Base-by-base conservation (phyloP, 2,797 vertebrate species). In the Urophycis tenuis region DNA sequence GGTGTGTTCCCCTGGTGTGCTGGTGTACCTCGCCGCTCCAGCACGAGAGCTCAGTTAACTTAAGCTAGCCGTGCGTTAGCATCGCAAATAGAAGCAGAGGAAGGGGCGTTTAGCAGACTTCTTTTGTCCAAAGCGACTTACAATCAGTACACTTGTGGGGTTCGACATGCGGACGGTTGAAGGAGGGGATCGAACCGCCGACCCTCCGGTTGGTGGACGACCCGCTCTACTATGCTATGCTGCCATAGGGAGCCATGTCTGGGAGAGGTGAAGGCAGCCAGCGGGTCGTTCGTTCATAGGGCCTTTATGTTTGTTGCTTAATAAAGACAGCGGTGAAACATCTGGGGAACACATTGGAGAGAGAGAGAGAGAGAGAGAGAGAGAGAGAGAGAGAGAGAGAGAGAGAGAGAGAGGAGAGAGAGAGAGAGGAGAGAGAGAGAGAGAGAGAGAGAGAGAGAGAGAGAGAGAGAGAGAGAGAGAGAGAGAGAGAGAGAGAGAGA, bases 271-370 rank as follows among this genome's bases (percentile, higher is more conserved):
- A 85, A 88, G 81, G 69, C 88, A 87, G 89, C 83, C 88, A 91
- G 85, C 78, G 78, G 84, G 83, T 87, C 88, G 84, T 93, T 92
- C 90, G 92, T 93, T 92, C 90, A 92, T 91, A 90, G 87, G 85
- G 79, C 85, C 81, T 87, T 60, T 89, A 85, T 89, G 88, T 90
- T 90, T 89, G 86, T 85, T 85, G 78, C 88, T 91, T 92, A 92
- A 92, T 93, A 92, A 92, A 89, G 81, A 81, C 82, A 75, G 87
- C 80, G 53, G 19, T 81, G 88, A 89, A 91, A 93, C 93, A 94
- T 94, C 92, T 94, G 93, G 86, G 81, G 75, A 90, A 88, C 93
- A 94, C 90, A 93, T 94, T 94, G 87, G 85, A 86, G 45, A 91
- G 87, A 75, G 74, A 76, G 80, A 87, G 87, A 79, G 70, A 81